Evolutionary conservation across 2,888 invertebrate species (phyloP).

Genomic region (Hypolimnas misippus): DNA sequence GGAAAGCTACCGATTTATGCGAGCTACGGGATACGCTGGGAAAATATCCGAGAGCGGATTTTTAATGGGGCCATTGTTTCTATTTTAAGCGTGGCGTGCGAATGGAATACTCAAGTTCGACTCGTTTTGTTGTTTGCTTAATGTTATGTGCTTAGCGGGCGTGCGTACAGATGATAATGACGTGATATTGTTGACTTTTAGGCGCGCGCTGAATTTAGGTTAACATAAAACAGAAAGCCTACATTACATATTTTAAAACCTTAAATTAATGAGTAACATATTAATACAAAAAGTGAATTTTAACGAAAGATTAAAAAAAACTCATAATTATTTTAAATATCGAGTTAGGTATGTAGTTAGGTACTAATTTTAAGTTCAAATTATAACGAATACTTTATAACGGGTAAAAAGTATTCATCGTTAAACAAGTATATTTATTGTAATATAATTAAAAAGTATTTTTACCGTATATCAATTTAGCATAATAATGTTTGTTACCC

Average conservation of each 20-base stretch:
- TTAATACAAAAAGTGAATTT: too few species aligned
- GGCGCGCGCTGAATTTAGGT: slow-evolving; percentile 23
- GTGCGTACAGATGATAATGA: slow-evolving; percentile 46
- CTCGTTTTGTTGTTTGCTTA: slow-evolving; percentile 57
- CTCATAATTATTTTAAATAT: neutral
- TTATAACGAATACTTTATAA: neutral
- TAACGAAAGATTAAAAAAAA: too few species aligned
- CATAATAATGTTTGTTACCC: neutral
- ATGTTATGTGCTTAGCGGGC: slow-evolving; percentile 48
- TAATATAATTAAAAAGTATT: neutral
- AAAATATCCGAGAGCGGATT: slow-evolving; percentile 82
- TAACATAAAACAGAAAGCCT: slow-evolving; percentile 21
- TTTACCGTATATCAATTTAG: too few species aligned
- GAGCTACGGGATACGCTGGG: slow-evolving; percentile 80
- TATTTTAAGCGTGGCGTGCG: slow-evolving; percentile 81
- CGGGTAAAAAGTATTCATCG: neutral
- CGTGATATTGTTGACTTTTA: slow-evolving; percentile 38
- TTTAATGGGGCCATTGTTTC: slow-evolving; percentile 83
- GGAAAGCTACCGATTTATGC: slow-evolving; percentile 83
- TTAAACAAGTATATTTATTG: too few species aligned
- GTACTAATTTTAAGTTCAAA: neutral
- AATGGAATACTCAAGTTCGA: slow-evolving; percentile 77
- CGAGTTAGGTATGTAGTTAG: neutral
- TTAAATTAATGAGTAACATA: too few species aligned
- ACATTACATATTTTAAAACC: neutral